Base-by-base conservation (phyloP, 1,140 invertebrate species). In the Trachelipus rathkii region DNA sequence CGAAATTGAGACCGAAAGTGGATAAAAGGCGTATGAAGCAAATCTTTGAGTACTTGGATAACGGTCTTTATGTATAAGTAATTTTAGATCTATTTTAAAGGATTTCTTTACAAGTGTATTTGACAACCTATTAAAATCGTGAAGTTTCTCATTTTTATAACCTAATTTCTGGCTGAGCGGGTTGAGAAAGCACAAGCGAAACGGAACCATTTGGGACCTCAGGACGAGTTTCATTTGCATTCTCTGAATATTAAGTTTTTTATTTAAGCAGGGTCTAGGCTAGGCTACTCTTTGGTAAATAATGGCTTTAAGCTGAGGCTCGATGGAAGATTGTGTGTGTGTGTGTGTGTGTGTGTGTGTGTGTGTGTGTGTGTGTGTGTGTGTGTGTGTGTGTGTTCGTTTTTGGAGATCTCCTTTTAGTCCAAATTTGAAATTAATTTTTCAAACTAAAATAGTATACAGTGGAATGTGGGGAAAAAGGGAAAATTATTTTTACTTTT, bases 71-170 rank as follows among this genome's bases (percentile, higher is more conserved):
- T 3, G 50, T 19, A 33, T 33, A 33, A 33, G 33, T 33, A 33
- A 3, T 33, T 33, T 33, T 33, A 33, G 50, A 8, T 8, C 19
- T 60, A 60, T 19, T 60, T 60, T 60, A 60, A 60, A 0, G 50
- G 50, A 19, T 15, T 60, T 19, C 11, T 60, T 60, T 60, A 8
- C 50, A 60, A 19, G 50, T 19, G 50, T 15, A 60, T 60, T 60
- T 60, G 50, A 8, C 11, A 60, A 13, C 50, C 50, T 60, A 60
- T 60, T 60, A 60, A 33, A 60, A 60, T 60, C 50, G 50, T 19
- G 50, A 60, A 60, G 50, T 60, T 60, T 19, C 50, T 60, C 50
- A 60, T 60, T 60, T 60, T 60, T 60, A 60, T 60, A 60, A 60
- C 50, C 50, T 60, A 60, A 60, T 60, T 60, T 60, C 50, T 60